phyloP scores from a whole-genome alignment of 2,113 vertebrate genomes.

The Ciconia boyciana region DNA sequence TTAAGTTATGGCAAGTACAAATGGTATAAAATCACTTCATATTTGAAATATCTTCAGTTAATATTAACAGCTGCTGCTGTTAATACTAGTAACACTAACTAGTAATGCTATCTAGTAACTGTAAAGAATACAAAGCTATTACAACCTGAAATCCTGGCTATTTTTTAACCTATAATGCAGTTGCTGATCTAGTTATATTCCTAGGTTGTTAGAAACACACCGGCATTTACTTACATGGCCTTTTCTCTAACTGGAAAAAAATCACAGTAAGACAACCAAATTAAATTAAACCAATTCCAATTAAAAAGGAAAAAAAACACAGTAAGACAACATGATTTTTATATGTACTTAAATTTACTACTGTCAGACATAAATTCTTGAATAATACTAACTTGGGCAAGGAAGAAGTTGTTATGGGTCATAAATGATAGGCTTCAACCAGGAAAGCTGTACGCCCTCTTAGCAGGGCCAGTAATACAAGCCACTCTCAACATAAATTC shows the following conservation, averaged over 20 bases:
- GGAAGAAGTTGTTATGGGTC: neutral
- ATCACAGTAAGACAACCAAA: too few relatives aligned
- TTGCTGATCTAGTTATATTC: neutral
- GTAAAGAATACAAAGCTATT: neutral
- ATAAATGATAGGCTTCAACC: neutral
- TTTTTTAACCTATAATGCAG: neutral
- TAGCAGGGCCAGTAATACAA: neutral
- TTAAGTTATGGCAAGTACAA: neutral
- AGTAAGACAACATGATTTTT: neutral
- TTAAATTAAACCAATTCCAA: too few relatives aligned
- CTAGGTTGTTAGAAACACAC: neutral
- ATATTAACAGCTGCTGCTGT: neutral
- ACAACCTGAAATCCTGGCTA: neutral
- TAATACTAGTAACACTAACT: neutral
- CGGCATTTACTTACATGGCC: neutral
- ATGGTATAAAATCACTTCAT: neutral
- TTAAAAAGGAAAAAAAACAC: neutral
- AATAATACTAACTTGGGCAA: neutral
- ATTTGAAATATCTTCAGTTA: neutral
- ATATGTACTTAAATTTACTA: neutral
- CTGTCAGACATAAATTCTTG: neutral
- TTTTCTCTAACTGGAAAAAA: neutral
- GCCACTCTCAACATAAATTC: neutral
- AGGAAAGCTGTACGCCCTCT: rapidly evolving
- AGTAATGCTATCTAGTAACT: neutral